Percentiles rank a stretch among this genome's conserved stretches.
These are phyloP conservation scores for Cheilosia vulpina DNA, from an alignment of 2,888 invertebrate species.

Conservation along the genomic window DNA sequence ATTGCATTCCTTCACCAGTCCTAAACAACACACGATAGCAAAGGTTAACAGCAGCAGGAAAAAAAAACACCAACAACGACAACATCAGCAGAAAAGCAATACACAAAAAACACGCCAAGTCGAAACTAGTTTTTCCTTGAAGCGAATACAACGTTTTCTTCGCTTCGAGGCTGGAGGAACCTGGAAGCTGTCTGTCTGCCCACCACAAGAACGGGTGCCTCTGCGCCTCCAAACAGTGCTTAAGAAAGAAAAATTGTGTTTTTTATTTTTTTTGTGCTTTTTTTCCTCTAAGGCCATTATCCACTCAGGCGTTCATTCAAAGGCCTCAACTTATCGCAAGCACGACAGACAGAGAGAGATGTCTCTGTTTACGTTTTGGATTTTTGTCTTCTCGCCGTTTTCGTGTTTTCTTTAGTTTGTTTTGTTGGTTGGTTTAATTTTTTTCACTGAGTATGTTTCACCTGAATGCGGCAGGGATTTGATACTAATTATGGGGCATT, in stretches of 20 bases:
- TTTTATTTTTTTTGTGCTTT: not conserved
- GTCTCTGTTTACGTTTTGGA: slow-evolving; percentile 58
- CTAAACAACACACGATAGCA: slow-evolving; percentile 13
- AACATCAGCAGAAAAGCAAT: slow-evolving; percentile 25
- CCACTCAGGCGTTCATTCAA: slow-evolving; percentile 53
- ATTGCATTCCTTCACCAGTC: slow-evolving; percentile 52
- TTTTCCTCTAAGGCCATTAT: slow-evolving; percentile 16
- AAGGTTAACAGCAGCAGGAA: slow-evolving; percentile 18
- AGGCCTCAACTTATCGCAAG: slow-evolving; percentile 27
- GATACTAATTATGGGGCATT: slow-evolving; percentile 68
- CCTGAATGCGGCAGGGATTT: slow-evolving; percentile 59
- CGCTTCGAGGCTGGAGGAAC: slow-evolving; percentile 8
- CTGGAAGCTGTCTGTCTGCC: slow-evolving; percentile 40
- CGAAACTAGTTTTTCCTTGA: slow-evolving; percentile 61
- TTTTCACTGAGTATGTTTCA: slow-evolving; percentile 36
- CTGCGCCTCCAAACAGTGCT: not conserved
- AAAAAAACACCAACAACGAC: not conserved
- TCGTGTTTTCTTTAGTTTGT: not conserved
- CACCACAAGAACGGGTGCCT: slow-evolving; percentile 35
- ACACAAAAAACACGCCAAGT: slow-evolving; percentile 30
- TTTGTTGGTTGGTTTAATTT: slow-evolving; percentile 15
- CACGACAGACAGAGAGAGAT: slow-evolving; percentile 20
- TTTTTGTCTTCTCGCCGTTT: not conserved
- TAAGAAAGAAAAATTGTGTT: not conserved
- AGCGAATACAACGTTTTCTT: slow-evolving; percentile 26